phyloP scores from a whole-genome alignment of 1,140 invertebrate species.

The Proctacanthus coquilletti region DNA sequence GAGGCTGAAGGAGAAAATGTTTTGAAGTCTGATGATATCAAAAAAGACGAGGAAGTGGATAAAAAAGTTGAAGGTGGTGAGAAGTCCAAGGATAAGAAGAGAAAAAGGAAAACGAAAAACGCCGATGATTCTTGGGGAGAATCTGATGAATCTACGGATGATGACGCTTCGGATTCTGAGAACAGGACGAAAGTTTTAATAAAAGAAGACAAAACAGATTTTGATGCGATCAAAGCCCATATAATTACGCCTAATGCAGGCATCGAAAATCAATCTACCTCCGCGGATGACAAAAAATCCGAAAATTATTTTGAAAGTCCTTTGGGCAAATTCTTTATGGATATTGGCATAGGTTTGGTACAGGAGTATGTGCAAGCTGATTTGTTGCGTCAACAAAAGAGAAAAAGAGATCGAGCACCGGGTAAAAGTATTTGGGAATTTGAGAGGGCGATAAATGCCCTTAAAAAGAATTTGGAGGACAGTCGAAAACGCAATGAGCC shows the following conservation, averaged over 20 bases:
- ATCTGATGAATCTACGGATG: constrained; percentile 34
- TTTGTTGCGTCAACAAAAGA: constrained; percentile 70
- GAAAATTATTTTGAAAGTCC: constrained; percentile 64
- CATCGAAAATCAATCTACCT: constrained; percentile 20
- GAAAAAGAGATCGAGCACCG: constrained; percentile 48
- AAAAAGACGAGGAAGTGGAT: constrained; percentile 15
- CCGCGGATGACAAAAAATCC: constrained; percentile 11
- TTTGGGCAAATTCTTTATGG: constrained; percentile 81
- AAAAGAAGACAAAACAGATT: constrained; percentile 37
- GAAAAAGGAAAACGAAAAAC: constrained; percentile 13
- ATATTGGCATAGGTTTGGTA: constrained; percentile 79
- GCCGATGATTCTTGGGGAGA: constrained; percentile 31
- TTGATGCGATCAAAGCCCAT: constrained; percentile 33
- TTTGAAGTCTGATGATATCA: constrained; percentile 12
- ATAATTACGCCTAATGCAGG: constrained; percentile 31
- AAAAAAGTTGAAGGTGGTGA: constrained; percentile 15
- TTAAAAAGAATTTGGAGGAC: constrained; percentile 69
- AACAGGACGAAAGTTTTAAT: constrained; percentile 35
- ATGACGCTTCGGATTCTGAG: constrained; percentile 34
- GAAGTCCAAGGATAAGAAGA: constrained; percentile 25
- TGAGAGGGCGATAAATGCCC: constrained; percentile 58
- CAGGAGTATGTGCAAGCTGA: constrained; percentile 88
- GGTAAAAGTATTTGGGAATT: constrained; percentile 49
- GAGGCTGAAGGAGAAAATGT: constrained; percentile 36
- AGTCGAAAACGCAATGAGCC: constrained; percentile 81